These are phyloP conservation scores for Capromys pilorides DNA, from an alignment of 2,797 vertebrate genomes.

Conservation along the genomic window DNA sequence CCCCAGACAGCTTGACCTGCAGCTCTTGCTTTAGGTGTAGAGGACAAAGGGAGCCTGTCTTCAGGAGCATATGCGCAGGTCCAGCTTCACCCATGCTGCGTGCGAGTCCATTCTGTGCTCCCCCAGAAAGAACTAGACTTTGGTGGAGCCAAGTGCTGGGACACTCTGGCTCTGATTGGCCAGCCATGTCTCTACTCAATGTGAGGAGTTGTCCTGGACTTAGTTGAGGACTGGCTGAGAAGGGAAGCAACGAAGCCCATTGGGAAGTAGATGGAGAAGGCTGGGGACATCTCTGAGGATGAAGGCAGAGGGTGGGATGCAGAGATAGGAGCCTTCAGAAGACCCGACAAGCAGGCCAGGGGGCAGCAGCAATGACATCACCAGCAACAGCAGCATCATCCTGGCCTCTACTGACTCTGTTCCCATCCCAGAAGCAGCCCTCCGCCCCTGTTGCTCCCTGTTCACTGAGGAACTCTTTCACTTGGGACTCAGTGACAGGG, in stretches of 20 bases:
- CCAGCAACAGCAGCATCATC: not conserved
- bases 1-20: too few species aligned
- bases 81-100: not conserved
- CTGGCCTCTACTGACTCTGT: not conserved
- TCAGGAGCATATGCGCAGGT: not conserved
- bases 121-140: not conserved
- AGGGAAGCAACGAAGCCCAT: not conserved
- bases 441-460: not conserved
- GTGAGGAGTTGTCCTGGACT: not conserved
- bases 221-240: not conserved
- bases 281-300: not conserved
- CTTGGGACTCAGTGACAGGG: not conserved
- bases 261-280: not conserved
- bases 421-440: not conserved
- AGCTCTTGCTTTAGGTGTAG: not conserved
- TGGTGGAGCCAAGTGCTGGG: not conserved
- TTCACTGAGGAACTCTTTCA: not conserved
- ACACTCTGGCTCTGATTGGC: not conserved
- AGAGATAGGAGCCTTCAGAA: not conserved
- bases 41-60: too few species aligned
- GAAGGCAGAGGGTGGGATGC: not conserved
- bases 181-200: too few species aligned
- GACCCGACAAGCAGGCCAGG: not conserved
- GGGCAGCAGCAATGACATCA: not conserved
- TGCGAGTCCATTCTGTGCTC: too few species aligned